phyloP scores from a whole-genome alignment of 2,888 invertebrate genomes.

The Harpalus rubripes region DNA sequence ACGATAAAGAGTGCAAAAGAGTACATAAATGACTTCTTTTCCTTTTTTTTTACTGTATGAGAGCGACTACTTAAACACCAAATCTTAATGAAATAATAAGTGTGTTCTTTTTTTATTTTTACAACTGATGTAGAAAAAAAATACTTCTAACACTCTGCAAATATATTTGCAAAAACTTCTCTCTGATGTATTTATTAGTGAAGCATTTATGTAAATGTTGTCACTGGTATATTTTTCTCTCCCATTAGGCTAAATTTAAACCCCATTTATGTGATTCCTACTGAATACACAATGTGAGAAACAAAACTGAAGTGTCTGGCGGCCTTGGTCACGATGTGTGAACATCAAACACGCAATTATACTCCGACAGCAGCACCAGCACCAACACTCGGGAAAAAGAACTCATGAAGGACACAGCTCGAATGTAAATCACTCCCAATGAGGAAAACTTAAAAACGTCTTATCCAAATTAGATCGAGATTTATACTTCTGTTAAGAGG shows the following conservation, averaged over 20 bases:
- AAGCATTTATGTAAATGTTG: not conserved
- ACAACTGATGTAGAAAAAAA: not conserved
- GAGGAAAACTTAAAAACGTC: constrained; percentile 18
- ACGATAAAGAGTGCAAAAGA: too few species aligned
- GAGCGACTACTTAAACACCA: too few species aligned
- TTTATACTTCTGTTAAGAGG: not conserved
- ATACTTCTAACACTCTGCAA: not conserved
- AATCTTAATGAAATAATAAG: too few species aligned
- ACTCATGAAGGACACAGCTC: constrained; percentile 33
- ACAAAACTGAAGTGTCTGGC: constrained; percentile 32
- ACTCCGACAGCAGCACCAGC: constrained; percentile 16
- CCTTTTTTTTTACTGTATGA: too few species aligned
- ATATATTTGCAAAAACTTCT: not conserved
- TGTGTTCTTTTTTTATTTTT: too few species aligned
- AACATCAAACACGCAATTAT: constrained; percentile 63
- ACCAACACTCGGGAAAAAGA: constrained; percentile 17
- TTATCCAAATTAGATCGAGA: constrained; percentile 44
- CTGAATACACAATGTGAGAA: constrained; percentile 40
- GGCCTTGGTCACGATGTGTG: constrained; percentile 65
- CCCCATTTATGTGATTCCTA: constrained; percentile 1
- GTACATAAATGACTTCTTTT: too few species aligned
- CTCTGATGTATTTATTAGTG: not conserved
- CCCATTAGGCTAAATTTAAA: constrained; percentile 3
- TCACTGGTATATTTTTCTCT: not conserved
- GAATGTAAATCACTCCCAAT: constrained; percentile 39